Evolutionary conservation across 2,888 invertebrate species (phyloP), one percentile per base, ranked within the genome.

Genomic region (Polyploca ridens): DNA sequence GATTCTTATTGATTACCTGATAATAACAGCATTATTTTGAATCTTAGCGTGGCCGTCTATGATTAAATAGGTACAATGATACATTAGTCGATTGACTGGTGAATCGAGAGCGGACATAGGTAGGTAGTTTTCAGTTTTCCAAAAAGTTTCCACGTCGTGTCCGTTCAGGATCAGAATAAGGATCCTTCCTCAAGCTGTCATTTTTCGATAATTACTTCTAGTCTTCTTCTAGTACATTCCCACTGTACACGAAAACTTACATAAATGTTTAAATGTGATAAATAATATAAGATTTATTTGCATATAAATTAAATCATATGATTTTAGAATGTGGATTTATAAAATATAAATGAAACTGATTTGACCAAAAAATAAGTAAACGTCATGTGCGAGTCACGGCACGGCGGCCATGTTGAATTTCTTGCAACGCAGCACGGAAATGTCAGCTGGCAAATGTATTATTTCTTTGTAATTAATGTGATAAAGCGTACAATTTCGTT

Each of bases 381-480:
- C 91, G 92, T 91, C 91, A 90, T 90, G 83, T 87, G 85, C 83
- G 81, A 91, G 84, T 89, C 89, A 88, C 83, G 88, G 86, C 89
- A 88, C 83, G 88, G 86, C 92, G 86, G 94, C 94, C 94, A 94
- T 94, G 88, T 94, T 94, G 93, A 91, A 92, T 91, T 91, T 92
- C 90, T 87, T 91, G 89, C 91, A 93, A 93, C 93, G 91, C 92
- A 92, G 86, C 87, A 88, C 88, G 92, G 93, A 94, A 91, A 94
- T 94, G 94, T 94, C 94, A 94, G 94, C 94, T 94, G 94, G 93
- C 88, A 85, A 87, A 87, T 87, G 89, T 90, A 86, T 82, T 84
- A 87, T 82, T 92, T 90, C 85, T 85, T 73, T 86, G 77, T 82
- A 87, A 89, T 77, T 75, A 84, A 80, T 90, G 85, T 86, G 87